Evolutionary conservation across 2,797 vertebrate species (phyloP), one percentile per base, ranked within the genome.

Genomic region (Anolis apletophallus): DNA sequence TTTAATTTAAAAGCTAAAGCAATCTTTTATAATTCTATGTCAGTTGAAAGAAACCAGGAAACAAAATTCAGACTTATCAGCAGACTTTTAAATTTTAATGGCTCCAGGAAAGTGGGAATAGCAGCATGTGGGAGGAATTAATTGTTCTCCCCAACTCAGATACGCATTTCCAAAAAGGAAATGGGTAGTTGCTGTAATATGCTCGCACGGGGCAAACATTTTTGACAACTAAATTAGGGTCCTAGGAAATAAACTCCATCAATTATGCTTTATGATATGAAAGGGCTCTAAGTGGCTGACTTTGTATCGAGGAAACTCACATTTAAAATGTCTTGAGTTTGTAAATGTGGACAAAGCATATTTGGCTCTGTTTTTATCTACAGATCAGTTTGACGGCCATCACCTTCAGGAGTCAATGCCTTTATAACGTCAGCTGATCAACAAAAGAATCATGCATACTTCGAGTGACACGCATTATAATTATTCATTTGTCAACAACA

Each of bases 151-250:
- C 46, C 54, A 73, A 46, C 32, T 79, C 67, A 85, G 57, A 19
- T 72, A 88, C 34, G 78, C 67, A 40, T 73, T 88, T 54, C 75
- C 29, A 32, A 46, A 78, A 85, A 78, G 68, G 67, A 88, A 55
- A 67, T 72, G 67, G 57, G 55, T 26, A 64, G 80, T 67, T 88
- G 67, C 54, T 85, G 67, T 73, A 85, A 85, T 78, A 88, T 29
- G 21, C 71, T 79, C 80, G 67, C 68, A 85, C 54, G 73, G 73
- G 74, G 74, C 54, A 77, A 87, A 79, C 46, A 83, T 83, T 76
- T 87, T 83, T 87, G 86, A 87, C 86, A 87, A 83, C 46, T 87
- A 87, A 87, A 87, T 87, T 79, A 83, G 86, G 34, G 75, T 79
- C 75, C 68, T 55, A 83, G 75, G 32, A 83, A 87, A 83, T 72